Base-by-base conservation (phyloP, 2,113 vertebrate genomes). In the Paradisaea rubra region DNA sequence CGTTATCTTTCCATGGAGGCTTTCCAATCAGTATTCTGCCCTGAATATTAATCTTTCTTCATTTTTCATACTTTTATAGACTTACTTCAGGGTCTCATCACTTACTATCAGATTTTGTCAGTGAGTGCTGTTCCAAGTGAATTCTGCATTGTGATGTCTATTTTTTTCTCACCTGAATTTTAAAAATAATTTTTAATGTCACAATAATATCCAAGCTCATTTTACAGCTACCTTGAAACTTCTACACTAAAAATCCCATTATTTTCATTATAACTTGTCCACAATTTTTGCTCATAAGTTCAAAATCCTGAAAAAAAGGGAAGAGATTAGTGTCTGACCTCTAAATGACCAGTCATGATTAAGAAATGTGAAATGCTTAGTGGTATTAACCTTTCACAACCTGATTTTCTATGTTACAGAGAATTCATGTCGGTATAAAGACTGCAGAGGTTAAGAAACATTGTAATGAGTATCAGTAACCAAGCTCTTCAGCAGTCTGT, bases 1-100 rank as follows among this genome's bases (percentile, higher is more conserved):
- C 83, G 69, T 96, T 98, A 97, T 96, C 96, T 96, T 93, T 95
- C 57, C 31, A 39, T 95, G 74, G 44, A 95, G 71, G 76, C 82
- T 97, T 97, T 98, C 72, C 85, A 94, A 85, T 97, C 95, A 93
- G 53, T 65, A 33, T 96, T 94, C 90, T 93, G 71, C 65, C 42
- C 66, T 90, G 68, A 87, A 89, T 96, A 94, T 95, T 97, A 97
- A 95, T 87, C 39, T 95, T 95, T 77, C 86, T 86, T 91, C 35
- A 10, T 94, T 97, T 96, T 96, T 92, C 81, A 59, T 96, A 78
- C 79, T 85, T 96, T 92, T 81, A 61, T 88, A 88, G 92, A 94
- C 80, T 93, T 95, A 88, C 33, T 92, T 96, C 88, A 65, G 41
- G 50, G 54, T 96, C 61, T 96, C 79, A 85, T 96, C 89, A 91